Base-by-base conservation (phyloP, 2,797 vertebrate species). In the Sebastes umbrosus region DNA sequence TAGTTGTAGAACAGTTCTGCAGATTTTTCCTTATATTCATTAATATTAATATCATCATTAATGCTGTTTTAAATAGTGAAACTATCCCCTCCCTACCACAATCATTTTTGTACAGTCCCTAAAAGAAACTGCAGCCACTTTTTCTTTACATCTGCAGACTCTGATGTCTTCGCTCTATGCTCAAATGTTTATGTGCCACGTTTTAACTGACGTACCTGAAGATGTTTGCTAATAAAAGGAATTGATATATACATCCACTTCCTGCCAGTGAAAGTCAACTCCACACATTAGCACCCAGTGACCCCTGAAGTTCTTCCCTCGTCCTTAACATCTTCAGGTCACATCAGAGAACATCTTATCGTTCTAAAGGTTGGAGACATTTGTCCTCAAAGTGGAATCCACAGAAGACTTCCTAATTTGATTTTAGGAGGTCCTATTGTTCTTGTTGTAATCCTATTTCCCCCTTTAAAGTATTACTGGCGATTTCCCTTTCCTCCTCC, bases 401-500 rank as follows among this genome's bases (percentile, higher is more conserved):
- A 39, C 66, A 69, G 8, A 63, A 50, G 25, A 84, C 32, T 55
- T n/a, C 69, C 73, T 50, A 57, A 79, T 84, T 69, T 54, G 46
- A 87, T 83, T 59, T 84, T 65, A 85, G 73, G 82, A 29, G 25
- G 32, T 46, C 4, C 70, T 60, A 90, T 90, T 91, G 93, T 93
- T 91, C 79, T 74, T 59, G 3, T 68, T 55, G 14, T 80, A 84
- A 91, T 87, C 73, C 80, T 29, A 80, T 82, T 89, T 87, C 76
- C 81, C 43, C 65, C 43, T 81, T 75, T 74, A 74, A 82, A 82
- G 77, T 73, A 75, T 75, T 62, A 59, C 80, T 14, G 57, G 73
- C 71, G 76, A 84, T 91, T 92, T 93, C 93, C 91, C 71, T 80
- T 93, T 94, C 93, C 91, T 93, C 75, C 87, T 86, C 66, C 82